Evolutionary conservation across 2,113 vertebrate genomes (phyloP), one percentile per base, ranked within the genome.

Genomic region (Oncorhynchus keta): DNA sequence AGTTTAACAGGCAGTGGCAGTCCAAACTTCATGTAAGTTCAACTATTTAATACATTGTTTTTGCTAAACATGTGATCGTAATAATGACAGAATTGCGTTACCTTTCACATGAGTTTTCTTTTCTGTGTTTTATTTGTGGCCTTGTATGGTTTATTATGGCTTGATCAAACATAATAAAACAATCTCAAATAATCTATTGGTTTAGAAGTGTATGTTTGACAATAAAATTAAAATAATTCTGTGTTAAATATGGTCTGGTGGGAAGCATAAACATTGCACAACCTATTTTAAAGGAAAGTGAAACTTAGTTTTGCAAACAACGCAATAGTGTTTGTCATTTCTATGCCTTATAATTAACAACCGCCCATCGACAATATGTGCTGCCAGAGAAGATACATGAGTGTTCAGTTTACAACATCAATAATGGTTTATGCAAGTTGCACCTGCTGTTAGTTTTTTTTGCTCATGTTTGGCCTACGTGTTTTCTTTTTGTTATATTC

Each of bases 21-120:
- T 66, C 9, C 11, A 64, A 76, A 79, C 14, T 22, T 64, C 49
- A 51, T 51, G 87, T 87, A 76, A 89, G 83, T 88, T 79, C 45
- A 4, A 20, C 1, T 66, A 3, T 28, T 73, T 69, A 8, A 49
- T 0, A 2, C 0, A 5, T 12, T 13, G 35, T 81, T 72, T 72
- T 0, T 3, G 6, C 13, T 51, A 51, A 51, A 51, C 7, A 8
- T 5, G 64, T 13, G 49, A 51, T 8, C 1, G 11, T 61, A 13
- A 0, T 69, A 6, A 9, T 0, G 0, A 13, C 3, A 26, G 2
- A 66, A 66, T 30, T 66, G 11, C 13, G n/a, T 22, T 64, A 3
- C 18, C 61, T 64, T 64, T 64, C 22, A 64, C 61, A 64, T 64
- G 8, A n/a, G 61, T 64, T 66, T 65, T 22, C 28, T 30, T n/a